These are phyloP conservation scores for Alfaro cultratus DNA, from an alignment of 2,797 vertebrate species.

Conservation along the genomic window DNA sequence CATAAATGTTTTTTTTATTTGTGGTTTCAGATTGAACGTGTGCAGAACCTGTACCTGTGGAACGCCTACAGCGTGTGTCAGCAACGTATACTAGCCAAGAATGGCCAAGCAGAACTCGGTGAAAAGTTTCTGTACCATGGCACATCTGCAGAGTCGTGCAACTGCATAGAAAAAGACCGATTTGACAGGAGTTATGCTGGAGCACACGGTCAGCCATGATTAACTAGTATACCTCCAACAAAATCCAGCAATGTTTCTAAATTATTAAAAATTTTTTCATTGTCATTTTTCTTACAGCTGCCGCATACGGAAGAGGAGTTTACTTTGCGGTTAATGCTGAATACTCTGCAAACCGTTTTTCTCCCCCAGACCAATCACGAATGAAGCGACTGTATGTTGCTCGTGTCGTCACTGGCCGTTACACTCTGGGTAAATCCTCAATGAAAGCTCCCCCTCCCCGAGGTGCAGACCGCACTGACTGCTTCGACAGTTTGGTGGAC, in stretches of 20 bases:
- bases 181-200: conserved; percentile 68
- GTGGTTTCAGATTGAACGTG: conserved; percentile 70
- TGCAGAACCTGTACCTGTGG: conserved; percentile 71
- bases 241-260: not conserved
- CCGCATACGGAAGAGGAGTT: conserved; percentile 52
- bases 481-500: conserved; percentile 74
- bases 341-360: conserved; percentile 40
- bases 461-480: conserved; percentile 52
- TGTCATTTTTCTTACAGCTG: conserved; percentile 43
- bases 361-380: conserved; percentile 31
- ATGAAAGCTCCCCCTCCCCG: conserved; percentile 54
- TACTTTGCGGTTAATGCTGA: conserved; percentile 72
- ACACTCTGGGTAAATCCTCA: conserved; percentile 7
- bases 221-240: not conserved
- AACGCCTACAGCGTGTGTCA: conserved; percentile 38
- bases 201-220: conserved; percentile 31
- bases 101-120: conserved; percentile 38
- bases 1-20: not conserved
- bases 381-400: conserved; percentile 65
- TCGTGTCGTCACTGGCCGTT: conserved; percentile 67
- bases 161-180: conserved; percentile 59
- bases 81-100: conserved; percentile 61
- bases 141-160: conserved; percentile 40
- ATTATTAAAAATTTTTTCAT: not conserved
- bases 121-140: conserved; percentile 72